phyloP scores from a whole-genome alignment of 2,797 vertebrate species.

The Cichlasoma orientale region DNA sequence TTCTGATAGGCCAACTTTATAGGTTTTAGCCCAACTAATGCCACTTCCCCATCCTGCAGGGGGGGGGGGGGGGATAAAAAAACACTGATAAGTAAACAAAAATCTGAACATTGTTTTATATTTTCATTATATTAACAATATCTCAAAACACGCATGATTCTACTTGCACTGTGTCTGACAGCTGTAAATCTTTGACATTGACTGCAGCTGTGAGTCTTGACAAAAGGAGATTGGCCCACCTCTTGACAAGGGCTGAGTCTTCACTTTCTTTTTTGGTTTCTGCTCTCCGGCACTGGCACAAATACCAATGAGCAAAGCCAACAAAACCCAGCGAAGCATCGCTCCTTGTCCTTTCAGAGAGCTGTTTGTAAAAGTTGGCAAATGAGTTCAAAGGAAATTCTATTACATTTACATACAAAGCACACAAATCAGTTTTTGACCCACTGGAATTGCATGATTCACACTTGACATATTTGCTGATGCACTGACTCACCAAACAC shows the following conservation, averaged over 20 bases:
- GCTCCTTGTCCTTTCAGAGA: slow-evolving; percentile 12
- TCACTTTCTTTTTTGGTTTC: slow-evolving; percentile 37
- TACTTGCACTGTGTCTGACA: not conserved
- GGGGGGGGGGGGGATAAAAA: not conserved
- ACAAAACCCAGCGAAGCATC: slow-evolving; percentile 61
- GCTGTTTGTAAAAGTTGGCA: not conserved
- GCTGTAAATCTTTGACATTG: not conserved
- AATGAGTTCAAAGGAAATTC: not conserved
- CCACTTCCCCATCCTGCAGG: slow-evolving; percentile 85
- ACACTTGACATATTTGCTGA: not conserved
- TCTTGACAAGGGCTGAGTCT: slow-evolving; percentile 50
- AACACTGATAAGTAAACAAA: not conserved
- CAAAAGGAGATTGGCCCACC: slow-evolving; percentile 47
- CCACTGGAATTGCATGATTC: not conserved
- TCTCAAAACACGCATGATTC: not conserved
- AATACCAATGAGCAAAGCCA: slow-evolving; percentile 49
- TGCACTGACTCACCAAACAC: slow-evolving; percentile 30
- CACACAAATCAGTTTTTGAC: not conserved
- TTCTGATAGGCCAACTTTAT: slow-evolving; percentile 84
- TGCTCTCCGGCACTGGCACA: slow-evolving; percentile 43
- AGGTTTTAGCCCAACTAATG: slow-evolving; percentile 85
- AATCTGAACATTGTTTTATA: not conserved
- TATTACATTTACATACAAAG: not conserved
- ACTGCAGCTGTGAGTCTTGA: not conserved
- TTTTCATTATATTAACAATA: not conserved